phyloP scores from a whole-genome alignment of 2,113 vertebrate genomes.

The Alces alces region DNA sequence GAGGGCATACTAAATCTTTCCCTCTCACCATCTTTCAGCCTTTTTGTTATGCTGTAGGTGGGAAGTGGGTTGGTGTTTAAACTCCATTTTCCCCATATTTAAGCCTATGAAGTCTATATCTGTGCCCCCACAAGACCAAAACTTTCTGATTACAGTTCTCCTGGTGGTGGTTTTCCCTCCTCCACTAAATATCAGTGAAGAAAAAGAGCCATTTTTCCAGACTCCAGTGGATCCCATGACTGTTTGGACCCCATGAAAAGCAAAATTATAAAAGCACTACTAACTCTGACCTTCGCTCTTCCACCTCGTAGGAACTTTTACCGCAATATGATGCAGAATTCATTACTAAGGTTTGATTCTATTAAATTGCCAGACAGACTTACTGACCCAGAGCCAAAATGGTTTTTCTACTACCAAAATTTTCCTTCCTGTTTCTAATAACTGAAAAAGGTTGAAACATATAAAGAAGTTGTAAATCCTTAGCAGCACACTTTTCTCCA shows the following conservation, averaged over 20 bases:
- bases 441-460: constrained; percentile 50
- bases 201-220: not conserved
- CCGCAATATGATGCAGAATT: constrained; percentile 28
- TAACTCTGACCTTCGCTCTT: not conserved
- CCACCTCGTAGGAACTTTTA: not conserved
- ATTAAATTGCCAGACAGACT: constrained; percentile 45
- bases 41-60: constrained; percentile 3
- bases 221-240: not conserved
- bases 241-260: not conserved
- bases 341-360: constrained; percentile 37
- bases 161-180: not conserved
- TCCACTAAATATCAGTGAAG: constrained; percentile 2
- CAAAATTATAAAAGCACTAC: not conserved
- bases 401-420: constrained; percentile 39
- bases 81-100: not conserved
- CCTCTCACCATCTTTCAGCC: not conserved
- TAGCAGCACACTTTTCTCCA: constrained; percentile 34
- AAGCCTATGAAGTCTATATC: not conserved
- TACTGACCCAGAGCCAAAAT: constrained; percentile 36
- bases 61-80: constrained; percentile 10
- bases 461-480: constrained; percentile 59
- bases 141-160: constrained; percentile 32
- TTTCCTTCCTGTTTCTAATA: constrained; percentile 68
- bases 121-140: not conserved
- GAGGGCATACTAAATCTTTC: constrained; percentile 5